Base-by-base conservation (phyloP, 2,113 vertebrate genomes). In the Vulpes lagopus region DNA sequence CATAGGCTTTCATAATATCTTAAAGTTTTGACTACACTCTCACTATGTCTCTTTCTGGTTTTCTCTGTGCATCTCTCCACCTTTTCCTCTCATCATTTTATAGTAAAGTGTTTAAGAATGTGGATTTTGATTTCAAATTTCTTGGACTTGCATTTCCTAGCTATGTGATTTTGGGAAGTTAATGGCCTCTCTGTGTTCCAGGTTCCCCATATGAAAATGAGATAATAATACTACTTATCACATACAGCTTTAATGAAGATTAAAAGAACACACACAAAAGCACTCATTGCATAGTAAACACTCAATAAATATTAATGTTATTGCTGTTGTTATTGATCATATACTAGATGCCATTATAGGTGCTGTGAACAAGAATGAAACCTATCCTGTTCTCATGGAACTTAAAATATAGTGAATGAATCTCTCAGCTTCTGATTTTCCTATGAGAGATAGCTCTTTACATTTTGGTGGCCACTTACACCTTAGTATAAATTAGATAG, bases 401-500 rank as follows among this genome's bases (percentile, higher is more conserved):
- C 10, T 88, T 96, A 96, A 53, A 60, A 81, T 91, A 69, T 14
- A 62, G 60, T 79, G 49, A 91, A 3, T 67, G 8, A 65, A 17
- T 62, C 11, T 23, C 25, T 92, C 11, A 57, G 15, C 14, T 73
- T 97, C 60, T 94, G 53, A 74, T 86, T 88, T 90, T 57, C 16
- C 15, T 83, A 32, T 32, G 53, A 53, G 22, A 91, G 22, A 79
- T 19, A 57, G 22, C n/a, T 94, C 51, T 80, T 93, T 93, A 93
- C 53, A 3, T 71, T 86, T 89, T 73, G 86, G 25, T 11, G 91
- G 35, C 27, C 78, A 80, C 69, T 79, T 85, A 81, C 11, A 96
- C 67, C 9, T 84, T 95, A 95, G 90, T 94, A 64, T 96, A 94
- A 95, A 91, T 94, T 76, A 96, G 17, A 20, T 67, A 71, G 23